These are phyloP conservation scores for Onchidella celtica DNA, from an alignment of 2,888 invertebrate species.

Conservation along the genomic window DNA sequence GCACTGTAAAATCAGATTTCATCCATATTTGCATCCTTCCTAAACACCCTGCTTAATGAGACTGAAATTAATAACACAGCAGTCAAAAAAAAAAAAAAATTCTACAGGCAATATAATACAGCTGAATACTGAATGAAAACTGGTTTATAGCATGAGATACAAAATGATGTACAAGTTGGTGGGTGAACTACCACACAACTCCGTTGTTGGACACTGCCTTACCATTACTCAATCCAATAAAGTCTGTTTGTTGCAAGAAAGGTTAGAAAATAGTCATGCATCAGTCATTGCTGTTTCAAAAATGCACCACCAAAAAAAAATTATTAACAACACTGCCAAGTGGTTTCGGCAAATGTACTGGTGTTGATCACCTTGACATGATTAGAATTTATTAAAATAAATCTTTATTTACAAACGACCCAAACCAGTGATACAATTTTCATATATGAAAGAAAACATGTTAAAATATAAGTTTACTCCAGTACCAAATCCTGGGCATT, in stretches of 20 bases:
- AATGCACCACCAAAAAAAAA: too few relatives aligned
- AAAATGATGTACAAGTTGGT: not conserved
- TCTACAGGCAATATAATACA: not conserved
- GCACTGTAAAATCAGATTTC: not conserved
- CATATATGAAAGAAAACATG: too few relatives aligned
- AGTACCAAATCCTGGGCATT: too few relatives aligned
- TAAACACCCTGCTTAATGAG: too few relatives aligned
- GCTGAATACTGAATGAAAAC: not conserved
- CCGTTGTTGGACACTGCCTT: constrained; percentile 4
- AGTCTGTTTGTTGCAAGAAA: constrained; percentile 67
- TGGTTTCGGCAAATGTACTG: too few relatives aligned
- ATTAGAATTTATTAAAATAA: too few relatives aligned
- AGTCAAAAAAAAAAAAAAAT: not conserved
- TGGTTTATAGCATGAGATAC: too few relatives aligned
- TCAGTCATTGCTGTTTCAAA: constrained; percentile 18
- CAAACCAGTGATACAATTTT: too few relatives aligned
- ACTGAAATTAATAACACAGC: not conserved
- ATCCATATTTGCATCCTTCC: not conserved
- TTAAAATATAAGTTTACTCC: too few relatives aligned
- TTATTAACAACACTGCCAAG: too few relatives aligned
- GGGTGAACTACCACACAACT: not conserved
- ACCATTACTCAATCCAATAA: constrained; percentile 70
- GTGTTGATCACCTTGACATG: too few relatives aligned
- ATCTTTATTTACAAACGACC: too few relatives aligned
- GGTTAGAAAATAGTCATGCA: constrained; percentile 39